Percentiles rank a stretch among this genome's conserved stretches.
Conservation (phyloP, 2,888 invertebrate genomes). For the Rhorus exstirpatorius region DNA sequence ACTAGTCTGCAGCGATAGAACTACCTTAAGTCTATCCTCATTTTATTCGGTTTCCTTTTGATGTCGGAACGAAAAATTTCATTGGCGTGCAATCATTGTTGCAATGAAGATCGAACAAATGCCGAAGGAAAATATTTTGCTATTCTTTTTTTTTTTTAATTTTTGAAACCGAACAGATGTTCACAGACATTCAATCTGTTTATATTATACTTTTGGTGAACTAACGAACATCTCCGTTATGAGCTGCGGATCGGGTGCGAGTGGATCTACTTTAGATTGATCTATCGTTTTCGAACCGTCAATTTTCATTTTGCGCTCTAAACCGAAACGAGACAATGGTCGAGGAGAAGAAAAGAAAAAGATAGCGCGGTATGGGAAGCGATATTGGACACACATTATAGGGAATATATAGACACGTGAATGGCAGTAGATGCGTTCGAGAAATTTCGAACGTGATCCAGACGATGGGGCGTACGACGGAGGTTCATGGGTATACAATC, state of each 20-base stretch:
- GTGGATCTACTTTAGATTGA: too few species aligned
- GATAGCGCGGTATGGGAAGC: background rate
- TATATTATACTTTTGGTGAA: too few species aligned
- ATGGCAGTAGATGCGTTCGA: conserved; percentile 67
- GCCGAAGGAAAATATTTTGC: too few species aligned
- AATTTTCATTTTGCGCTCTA: conserved; percentile 11
- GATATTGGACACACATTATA: conserved; percentile 27
- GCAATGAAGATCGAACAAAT: conserved; percentile 70
- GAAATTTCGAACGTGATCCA: conserved; percentile 79
- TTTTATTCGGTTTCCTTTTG: conserved; percentile 56
- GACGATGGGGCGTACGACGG: conserved; percentile 47
- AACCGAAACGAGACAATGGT: conserved; percentile 17
- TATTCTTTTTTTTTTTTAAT: too few species aligned
- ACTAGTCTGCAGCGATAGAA: too few species aligned
- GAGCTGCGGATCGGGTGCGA: background rate
- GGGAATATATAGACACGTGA: conserved; percentile 20
- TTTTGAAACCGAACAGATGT: too few species aligned
- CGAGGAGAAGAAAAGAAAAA: background rate
- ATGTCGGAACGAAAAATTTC: background rate
- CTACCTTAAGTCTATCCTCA: too few species aligned
- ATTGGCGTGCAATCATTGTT: background rate
- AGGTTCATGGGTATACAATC: conserved; percentile 77
- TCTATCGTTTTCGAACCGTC: background rate
- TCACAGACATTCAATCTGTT: too few species aligned
- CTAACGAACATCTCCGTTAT: background rate